Base-by-base conservation (phyloP, 2,797 vertebrate genomes). In the Menidia menidia region DNA sequence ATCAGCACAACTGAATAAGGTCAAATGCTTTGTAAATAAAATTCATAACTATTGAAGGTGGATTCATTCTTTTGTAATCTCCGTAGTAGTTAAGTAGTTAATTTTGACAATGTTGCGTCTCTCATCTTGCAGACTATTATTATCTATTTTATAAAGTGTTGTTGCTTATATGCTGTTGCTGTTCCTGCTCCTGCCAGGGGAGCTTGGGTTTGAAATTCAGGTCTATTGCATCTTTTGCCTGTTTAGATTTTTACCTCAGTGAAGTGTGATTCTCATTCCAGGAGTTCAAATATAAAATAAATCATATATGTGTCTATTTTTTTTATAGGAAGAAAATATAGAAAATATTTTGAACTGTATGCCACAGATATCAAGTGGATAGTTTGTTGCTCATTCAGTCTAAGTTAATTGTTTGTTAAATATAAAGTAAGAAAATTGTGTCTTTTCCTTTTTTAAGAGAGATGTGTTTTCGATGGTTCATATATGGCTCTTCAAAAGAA, bases 401-500 rank as follows among this genome's bases (percentile, higher is more conserved):
- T 54, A 39, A 48, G 10, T 11, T 43, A 16, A 15, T 15, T 42
- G 3, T 25, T 71, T 4, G 51, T 35, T 63, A 64, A 56, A 69
- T 68, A 64, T 12, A 43, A 18, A 53, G 14, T 13, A 47, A 64
- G 55, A 70, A 62, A 73, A 18, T 33, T 0, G 15, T 15, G 55
- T 57, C 25, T 33, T 53, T 6, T 33, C 53, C 53, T 65, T 68
- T 51, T 47, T 56, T 35, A 39, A 25, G 19, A 60, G 63, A 10
- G 0, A 44, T 59, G 25, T 64, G 51, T 73, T 67, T 12, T 45
- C 16, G 43, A 63, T 15, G 52, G 56, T 44, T 64, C 15, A 9
- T 12, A 42, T 58, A 35, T 64, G 68, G 61, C 42, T 68, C 69
- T 61, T 71, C 60, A 47, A 64, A 70, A 64, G 59, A 75, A 53